These are phyloP conservation scores for Phthorimaea operculella DNA, from an alignment of 1,140 invertebrate species.

Conservation along the genomic window DNA sequence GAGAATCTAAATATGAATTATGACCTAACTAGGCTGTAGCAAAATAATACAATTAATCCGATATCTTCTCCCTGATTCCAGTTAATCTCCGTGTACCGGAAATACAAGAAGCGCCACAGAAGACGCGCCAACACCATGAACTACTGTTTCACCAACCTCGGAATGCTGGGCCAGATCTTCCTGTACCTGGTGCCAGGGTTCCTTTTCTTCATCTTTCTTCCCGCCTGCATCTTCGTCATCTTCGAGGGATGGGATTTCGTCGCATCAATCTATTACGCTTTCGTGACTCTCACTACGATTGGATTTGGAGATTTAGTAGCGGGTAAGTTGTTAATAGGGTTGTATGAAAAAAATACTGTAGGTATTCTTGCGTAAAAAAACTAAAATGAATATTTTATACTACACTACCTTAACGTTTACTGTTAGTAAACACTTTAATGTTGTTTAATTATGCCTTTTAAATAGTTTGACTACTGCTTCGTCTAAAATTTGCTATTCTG, in stretches of 20 bases:
- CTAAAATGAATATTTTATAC: too few species aligned
- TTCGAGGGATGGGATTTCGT: conserved; percentile 92
- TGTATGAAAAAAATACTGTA: too few species aligned
- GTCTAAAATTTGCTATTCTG: background rate
- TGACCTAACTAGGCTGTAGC: too few species aligned
- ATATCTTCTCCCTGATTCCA: conserved; percentile 33
- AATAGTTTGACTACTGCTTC: too few species aligned
- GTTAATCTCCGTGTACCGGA: conserved; percentile 78
- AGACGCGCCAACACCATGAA: conserved; percentile 64
- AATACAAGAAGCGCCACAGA: conserved; percentile 80
- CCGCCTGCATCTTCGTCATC: conserved; percentile 86
- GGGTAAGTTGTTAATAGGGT: too few species aligned
- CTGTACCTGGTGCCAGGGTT: conserved; percentile 88
- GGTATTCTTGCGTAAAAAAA: too few species aligned
- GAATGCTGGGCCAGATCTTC: conserved; percentile 79
- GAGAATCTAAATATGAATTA: too few species aligned
- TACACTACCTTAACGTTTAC: too few species aligned
- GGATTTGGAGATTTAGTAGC: conserved; percentile 95
- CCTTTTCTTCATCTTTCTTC: conserved; percentile 91
- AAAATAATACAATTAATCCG: too few species aligned
- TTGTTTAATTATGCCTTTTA: too few species aligned
- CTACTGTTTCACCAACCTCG: conserved; percentile 75
- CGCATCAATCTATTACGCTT: conserved; percentile 91
- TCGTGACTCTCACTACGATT: conserved; percentile 93
- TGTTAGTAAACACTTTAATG: too few species aligned